Evolutionary conservation across 2,797 vertebrate genomes (phyloP), one percentile per base, ranked within the genome.

Genomic region (Helicolenus hilgendorfi): DNA sequence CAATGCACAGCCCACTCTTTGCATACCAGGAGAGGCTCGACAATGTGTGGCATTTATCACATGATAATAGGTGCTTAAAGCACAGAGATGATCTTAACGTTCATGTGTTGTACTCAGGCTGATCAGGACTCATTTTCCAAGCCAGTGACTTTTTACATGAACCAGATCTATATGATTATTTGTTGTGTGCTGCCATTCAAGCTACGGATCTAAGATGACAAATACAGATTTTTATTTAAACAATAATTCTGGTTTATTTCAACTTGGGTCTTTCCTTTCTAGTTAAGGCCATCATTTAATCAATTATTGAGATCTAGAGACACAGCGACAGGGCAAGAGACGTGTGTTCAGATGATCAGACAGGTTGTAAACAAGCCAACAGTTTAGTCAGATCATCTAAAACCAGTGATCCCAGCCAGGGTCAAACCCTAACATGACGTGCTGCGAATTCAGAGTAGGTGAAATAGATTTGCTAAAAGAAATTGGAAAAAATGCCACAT

Each of bases 21-120:
- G 58, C 74, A 84, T 73, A 63, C 63, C 74, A 86, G 62, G 81
- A 31, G 5, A 7, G 33, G 8, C 22, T 62, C 0, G 1, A 72
- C 38, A 73, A 45, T 59, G 81, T 72, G 29, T n/a, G 2, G 58
- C 36, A 82, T 81, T 85, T 73, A 68, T 69, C 65, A 76, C 24
- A 56, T 70, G 69, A 36, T 49, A 86, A 78, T 69, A 59, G 65
- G 58, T 49, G 20, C 62, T 59, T 59, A 55, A 64, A 22, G 33
- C 7, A 55, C 5, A 58, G 26, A 45, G 60, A 60, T 41, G 2
- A 56, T 59, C 11, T 72, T 14, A 45, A 26, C 35, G 53, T 20
- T 36, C 41, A 9, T 45, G 38, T 65, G 56, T 41, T 77, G 26
- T 4, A 4, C 22, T 38, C 4, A 13, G 35, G 22, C 49, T 31